phyloP scores from a whole-genome alignment of 2,797 vertebrate genomes.

The Melanotaenia trifasciata region DNA sequence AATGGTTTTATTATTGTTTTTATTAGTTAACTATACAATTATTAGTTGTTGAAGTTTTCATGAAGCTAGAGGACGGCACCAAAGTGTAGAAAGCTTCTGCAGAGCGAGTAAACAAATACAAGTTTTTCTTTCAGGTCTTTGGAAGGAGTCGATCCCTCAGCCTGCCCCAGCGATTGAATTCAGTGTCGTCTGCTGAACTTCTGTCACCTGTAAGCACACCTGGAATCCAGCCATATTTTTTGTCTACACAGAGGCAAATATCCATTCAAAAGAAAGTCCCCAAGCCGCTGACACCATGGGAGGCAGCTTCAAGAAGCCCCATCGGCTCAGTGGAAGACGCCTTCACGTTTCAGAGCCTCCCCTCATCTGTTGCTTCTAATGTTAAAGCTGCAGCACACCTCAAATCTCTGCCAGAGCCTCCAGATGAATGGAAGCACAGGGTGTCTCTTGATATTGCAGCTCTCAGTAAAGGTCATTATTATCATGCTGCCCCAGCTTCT shows the following conservation, averaged over 20 bases:
- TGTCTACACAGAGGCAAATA: constrained; percentile 72
- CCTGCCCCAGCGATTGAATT: constrained; percentile 79
- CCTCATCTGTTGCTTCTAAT: constrained; percentile 84
- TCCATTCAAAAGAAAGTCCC: constrained; percentile 75
- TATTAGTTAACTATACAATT: not conserved
- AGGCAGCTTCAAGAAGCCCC: constrained; percentile 87
- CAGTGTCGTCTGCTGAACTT: constrained; percentile 53
- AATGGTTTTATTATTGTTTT: not conserved
- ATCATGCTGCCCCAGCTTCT: constrained; percentile 46
- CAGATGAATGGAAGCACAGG: constrained; percentile 86
- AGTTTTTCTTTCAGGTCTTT: constrained; percentile 70
- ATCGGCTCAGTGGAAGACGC: constrained; percentile 88
- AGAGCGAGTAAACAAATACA: not conserved
- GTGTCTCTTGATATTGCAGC: constrained; percentile 77
- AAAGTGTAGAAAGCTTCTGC: constrained; percentile 51
- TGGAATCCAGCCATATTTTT: constrained; percentile 73
- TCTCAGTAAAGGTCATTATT: constrained; percentile 48
- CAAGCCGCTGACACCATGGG: constrained; percentile 89
- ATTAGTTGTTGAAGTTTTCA: not conserved
- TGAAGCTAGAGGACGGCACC: constrained; percentile 76
- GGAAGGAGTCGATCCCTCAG: constrained; percentile 84
- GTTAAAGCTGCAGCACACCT: constrained; percentile 84
- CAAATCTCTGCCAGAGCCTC: constrained; percentile 86
- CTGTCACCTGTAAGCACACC: constrained; percentile 72
- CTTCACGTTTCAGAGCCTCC: constrained; percentile 82